Conservation (phyloP, 2,797 vertebrate species). For the Anisognathus igniventris region DNA sequence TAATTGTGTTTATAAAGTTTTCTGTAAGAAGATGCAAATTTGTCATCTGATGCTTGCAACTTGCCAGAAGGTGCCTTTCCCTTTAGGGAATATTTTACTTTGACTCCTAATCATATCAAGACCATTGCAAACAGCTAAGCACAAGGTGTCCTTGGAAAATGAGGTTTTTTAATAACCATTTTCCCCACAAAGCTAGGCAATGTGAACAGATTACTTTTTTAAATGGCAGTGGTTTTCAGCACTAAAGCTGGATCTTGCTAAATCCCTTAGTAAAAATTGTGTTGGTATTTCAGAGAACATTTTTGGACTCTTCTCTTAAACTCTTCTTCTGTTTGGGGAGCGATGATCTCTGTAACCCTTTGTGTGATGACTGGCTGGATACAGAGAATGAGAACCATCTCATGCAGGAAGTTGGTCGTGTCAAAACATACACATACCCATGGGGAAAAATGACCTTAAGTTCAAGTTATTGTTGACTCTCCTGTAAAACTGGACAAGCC, state of each 20-base stretch:
- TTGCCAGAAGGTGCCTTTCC: background rate
- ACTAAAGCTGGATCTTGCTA: background rate
- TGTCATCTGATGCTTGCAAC: constrained; percentile 7
- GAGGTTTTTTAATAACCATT: background rate
- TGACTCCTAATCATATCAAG: background rate
- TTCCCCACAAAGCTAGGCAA: background rate
- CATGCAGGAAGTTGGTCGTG: background rate
- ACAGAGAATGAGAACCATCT: background rate
- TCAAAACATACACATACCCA: background rate
- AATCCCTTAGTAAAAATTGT: background rate
- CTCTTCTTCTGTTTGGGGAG: background rate
- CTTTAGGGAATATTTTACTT: constrained; percentile 22
- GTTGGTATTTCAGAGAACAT: background rate
- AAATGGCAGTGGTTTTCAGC: background rate
- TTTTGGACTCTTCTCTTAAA: background rate
- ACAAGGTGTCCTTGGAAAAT: constrained; percentile 28
- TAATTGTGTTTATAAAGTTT: constrained; percentile 18
- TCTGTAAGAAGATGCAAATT: background rate
- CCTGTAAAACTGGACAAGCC: background rate
- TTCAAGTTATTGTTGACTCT: background rate
- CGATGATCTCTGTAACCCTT: background rate
- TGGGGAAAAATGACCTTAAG: background rate
- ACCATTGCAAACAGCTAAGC: background rate
- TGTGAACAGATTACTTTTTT: rapidly evolving
- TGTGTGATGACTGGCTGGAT: background rate